Evolutionary conservation across 92 coral and sea anemone genomes (phyloP), one percentile per base, ranked within the genome.

Genomic region (Siderastrea radians): DNA sequence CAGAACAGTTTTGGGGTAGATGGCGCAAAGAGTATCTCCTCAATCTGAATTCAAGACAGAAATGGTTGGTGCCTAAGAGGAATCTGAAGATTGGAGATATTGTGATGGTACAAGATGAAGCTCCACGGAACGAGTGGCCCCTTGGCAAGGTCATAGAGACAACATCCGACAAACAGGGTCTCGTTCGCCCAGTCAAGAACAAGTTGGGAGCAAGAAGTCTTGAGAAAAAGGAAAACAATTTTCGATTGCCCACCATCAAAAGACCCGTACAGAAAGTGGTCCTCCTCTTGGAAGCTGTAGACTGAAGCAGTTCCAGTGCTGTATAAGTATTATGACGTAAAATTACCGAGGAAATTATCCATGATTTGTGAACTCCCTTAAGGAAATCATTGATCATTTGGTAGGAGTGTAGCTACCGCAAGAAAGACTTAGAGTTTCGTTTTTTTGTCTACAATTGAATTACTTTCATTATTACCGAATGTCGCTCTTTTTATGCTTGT

Each of bases 21-120:
- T 79, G 72, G 72, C 83, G 73, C 50, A 63, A 62, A 43, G 72
- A 79, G 72, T n/a, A n/a, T n/a, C n/a, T n/a, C n/a, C n/a, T n/a
- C n/a, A n/a, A n/a, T n/a, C n/a, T n/a, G n/a, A n/a, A n/a, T n/a
- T n/a, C n/a, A n/a, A n/a, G n/a, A n/a, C n/a, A n/a, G n/a, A n/a
- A n/a, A n/a, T n/a, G n/a, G n/a, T n/a, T n/a, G n/a, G n/a, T 19
- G 19, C 72, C 70, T 8, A 77, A 77, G 48, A 77, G 68, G 26
- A 77, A 77, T 48, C 67, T 77, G 51, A 61, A 64, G 59, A 64
- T 60, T 5, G 82, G 71, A 78, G 82, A 78, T 17, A 47, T 60
- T n/a, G 72, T 78, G 3, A 46, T 78, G 6, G 82, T 64, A 6
- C 54, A 46, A 60, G 70, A 78, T 7, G 70, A 61, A 38, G 47